Base-by-base conservation (phyloP, 2,888 invertebrate genomes). In the Sturmia bella region DNA sequence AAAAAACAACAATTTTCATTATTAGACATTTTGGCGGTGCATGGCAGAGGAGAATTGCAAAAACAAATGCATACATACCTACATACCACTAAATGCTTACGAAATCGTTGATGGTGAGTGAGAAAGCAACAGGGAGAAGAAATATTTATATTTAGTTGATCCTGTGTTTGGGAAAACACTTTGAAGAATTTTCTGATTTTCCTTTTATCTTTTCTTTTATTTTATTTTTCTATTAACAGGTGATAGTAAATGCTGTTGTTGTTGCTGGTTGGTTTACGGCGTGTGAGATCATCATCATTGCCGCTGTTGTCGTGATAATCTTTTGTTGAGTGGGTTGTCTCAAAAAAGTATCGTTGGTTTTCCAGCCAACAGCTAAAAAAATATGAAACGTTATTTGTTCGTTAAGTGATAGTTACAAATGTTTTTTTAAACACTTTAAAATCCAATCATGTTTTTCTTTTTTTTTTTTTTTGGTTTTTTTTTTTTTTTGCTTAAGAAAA, bases 311-410 rank as follows among this genome's bases (percentile, higher is more conserved):
- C 75, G 43, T 78, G 81, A 82, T 82, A 77, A 78, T 78, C 78
- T 82, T 50, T 70, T 41, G 21, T 61, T 64, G 77, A 69, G 81
- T 82, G 57, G 81, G 74, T 70, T 70, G 70, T 19, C 69, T 59
- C 68, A 43, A 52, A 63, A 24, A 24, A n/a, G n/a, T n/a, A n/a
- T n/a, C n/a, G n/a, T 59, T 57, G 19, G 1, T 21, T 19, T 75
- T 59, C 39, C 15, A 50, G 59, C 15, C 37, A 74, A 70, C 74
- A 78, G 41, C 45, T 50, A 39, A 45, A 68, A n/a, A 74, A 73
- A 75, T 82, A 82, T 82, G 74, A 78, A 78, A 78, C 32, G 59
- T 56, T 82, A 82, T 82, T 82, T 82, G 82, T 82, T 64, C 39
- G 64, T 66, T 78, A 73, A 59, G 82, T 78, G 82, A 70, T 70